Evolutionary conservation across 2,113 vertebrate species (phyloP).

Genomic region (Pseudorhombus dupliciocellatus): DNA sequence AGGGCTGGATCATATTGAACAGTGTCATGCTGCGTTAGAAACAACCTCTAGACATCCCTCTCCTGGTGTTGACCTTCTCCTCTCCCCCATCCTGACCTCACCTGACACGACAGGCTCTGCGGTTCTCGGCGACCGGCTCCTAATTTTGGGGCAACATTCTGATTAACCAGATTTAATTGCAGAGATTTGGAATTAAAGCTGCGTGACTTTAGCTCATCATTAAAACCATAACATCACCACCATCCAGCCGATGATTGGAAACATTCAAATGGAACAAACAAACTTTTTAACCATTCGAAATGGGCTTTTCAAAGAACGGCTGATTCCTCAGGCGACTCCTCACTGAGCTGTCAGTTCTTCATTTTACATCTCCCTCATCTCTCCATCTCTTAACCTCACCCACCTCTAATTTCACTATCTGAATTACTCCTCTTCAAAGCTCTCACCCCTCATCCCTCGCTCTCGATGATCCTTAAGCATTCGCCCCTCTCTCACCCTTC

Average conservation of each 20-base stretch:
- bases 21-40: no score
- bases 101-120: no score
- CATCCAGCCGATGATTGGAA: no score
- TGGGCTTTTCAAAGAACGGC: no score
- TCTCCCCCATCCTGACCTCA: no score
- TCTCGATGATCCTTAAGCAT: slow-evolving; percentile 66
- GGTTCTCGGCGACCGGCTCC: no score
- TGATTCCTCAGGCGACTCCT: neutral
- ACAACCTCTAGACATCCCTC: no score
- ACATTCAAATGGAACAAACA: no score
- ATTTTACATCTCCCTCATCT: slow-evolving; percentile 38
- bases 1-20: no score
- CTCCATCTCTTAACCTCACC: slow-evolving; percentile 48
- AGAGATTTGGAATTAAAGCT: neutral
- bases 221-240: no score
- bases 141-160: neutral
- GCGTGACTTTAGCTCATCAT: no score
- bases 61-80: no score
- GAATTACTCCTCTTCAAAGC: slow-evolving; percentile 54
- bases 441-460: slow-evolving; percentile 43
- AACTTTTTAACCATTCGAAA: neutral
- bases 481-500: slow-evolving; percentile 50
- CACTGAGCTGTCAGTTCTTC: slow-evolving; percentile 20
- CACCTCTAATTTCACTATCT: slow-evolving; percentile 69
- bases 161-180: neutral